These are phyloP conservation scores for Laothoe populi DNA, from an alignment of 2,888 invertebrate species.

Conservation along the genomic window DNA sequence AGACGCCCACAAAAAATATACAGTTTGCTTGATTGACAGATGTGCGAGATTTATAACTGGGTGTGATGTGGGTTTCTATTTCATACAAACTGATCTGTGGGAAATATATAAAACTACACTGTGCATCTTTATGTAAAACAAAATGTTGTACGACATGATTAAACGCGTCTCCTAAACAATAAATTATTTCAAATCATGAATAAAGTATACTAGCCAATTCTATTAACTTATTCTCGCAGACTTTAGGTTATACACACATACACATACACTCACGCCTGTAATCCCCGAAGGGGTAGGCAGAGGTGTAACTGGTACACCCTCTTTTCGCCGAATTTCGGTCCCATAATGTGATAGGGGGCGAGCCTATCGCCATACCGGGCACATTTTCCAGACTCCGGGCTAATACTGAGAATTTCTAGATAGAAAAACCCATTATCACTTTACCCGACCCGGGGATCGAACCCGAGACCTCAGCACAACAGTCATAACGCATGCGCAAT, in stretches of 20 bases:
- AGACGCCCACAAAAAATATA: slow-evolving; percentile 55
- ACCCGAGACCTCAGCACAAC: too few relatives aligned
- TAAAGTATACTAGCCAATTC: background rate
- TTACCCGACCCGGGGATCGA: too few relatives aligned
- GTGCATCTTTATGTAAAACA: background rate
- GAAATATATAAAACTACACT: slow-evolving; percentile 9
- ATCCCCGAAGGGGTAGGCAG: too few relatives aligned
- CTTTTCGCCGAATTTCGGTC: too few relatives aligned
- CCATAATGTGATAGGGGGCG: too few relatives aligned
- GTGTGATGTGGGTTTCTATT: slow-evolving; percentile 40
- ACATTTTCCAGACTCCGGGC: too few relatives aligned
- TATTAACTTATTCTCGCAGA: slow-evolving; percentile 1
- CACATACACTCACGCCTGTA: too few relatives aligned
- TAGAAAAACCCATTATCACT: too few relatives aligned
- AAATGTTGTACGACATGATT: background rate
- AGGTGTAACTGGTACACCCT: too few relatives aligned
- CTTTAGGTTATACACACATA: slow-evolving; percentile 9
- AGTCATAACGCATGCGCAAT: too few relatives aligned
- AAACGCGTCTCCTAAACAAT: background rate
- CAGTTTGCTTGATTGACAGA: slow-evolving; percentile 60
- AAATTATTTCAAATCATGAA: background rate
- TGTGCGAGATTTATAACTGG: slow-evolving; percentile 42
- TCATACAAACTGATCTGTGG: slow-evolving; percentile 8
- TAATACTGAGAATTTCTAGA: too few relatives aligned
- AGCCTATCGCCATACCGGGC: too few relatives aligned